Conservation (phyloP, 2,113 vertebrate genomes). For the Hystrix cristata region DNA sequence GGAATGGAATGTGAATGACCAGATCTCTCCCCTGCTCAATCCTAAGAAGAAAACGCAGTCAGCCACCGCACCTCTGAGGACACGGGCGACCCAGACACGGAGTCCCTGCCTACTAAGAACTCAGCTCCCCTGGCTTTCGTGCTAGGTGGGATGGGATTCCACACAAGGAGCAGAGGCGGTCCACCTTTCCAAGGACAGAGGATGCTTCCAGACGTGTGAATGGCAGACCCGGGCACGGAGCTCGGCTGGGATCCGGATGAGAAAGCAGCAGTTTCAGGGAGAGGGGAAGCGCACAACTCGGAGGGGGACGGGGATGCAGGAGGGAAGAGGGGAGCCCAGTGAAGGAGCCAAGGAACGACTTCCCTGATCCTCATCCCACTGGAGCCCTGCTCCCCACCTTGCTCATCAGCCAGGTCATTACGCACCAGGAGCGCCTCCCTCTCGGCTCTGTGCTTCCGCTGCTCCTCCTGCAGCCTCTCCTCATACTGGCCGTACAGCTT, state of each 20-base stretch:
- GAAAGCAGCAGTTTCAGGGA: not conserved
- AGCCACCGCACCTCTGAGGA: not conserved
- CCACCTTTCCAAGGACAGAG: not conserved
- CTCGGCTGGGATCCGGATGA: too few species aligned
- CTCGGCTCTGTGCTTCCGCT: constrained; percentile 92
- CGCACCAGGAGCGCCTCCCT: constrained; percentile 94
- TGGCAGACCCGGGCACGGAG: too few species aligned
- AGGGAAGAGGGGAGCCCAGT: not conserved
- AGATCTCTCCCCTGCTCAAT: not conserved
- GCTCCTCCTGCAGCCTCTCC: constrained; percentile 92
- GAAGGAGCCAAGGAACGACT: not conserved
- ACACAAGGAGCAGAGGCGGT: not conserved
- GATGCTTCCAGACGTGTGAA: not conserved
- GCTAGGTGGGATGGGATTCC: not conserved
- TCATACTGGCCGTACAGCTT: constrained; percentile 94
- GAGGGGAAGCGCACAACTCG: not conserved
- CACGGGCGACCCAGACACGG: not conserved
- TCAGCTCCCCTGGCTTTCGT: not conserved
- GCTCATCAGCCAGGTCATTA: not conserved
- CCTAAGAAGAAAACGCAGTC: not conserved
- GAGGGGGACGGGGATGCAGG: not conserved
- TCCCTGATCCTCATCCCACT: not conserved
- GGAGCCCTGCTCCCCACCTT: not conserved
- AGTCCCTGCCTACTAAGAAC: not conserved
- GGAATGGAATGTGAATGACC: not conserved